Conservation (phyloP, 2,113 vertebrate species). For the Lamprologus lemairii region DNA sequence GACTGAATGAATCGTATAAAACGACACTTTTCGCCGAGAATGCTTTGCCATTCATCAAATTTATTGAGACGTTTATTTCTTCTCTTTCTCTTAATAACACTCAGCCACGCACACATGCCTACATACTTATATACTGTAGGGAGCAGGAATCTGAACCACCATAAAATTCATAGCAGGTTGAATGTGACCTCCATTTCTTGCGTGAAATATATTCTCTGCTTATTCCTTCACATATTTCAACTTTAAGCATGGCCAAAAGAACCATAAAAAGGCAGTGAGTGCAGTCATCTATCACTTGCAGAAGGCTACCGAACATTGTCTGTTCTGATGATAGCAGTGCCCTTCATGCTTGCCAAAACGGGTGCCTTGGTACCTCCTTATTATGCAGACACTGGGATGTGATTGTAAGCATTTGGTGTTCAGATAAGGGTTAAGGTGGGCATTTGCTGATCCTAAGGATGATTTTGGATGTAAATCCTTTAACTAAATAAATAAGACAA, state of each 20-base stretch:
- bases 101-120: not conserved
- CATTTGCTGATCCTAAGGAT: not conserved
- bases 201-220: constrained; percentile 43
- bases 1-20: constrained; percentile 15
- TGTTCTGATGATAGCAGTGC: constrained; percentile 21
- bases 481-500: not conserved
- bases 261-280: constrained; percentile 47
- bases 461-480: not conserved
- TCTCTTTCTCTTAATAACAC: not conserved
- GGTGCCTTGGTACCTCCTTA: not conserved
- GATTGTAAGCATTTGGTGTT: not conserved
- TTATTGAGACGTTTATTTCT: constrained; percentile 52
- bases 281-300: constrained; percentile 43
- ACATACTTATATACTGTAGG: not conserved
- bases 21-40: constrained; percentile 25
- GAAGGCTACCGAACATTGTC: constrained; percentile 30
- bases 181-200: constrained; percentile 47
- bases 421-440: not conserved
- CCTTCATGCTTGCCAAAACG: constrained; percentile 54
- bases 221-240: constrained; percentile 52
- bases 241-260: constrained; percentile 38
- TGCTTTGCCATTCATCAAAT: constrained; percentile 30
- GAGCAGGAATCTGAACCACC: constrained; percentile 3
- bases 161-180: constrained; percentile 52
- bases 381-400: not conserved